Percentiles rank a stretch among this genome's conserved stretches.
Conservation (phyloP, 2,888 invertebrate species). For the Pyrocoelia pectoralis region DNA sequence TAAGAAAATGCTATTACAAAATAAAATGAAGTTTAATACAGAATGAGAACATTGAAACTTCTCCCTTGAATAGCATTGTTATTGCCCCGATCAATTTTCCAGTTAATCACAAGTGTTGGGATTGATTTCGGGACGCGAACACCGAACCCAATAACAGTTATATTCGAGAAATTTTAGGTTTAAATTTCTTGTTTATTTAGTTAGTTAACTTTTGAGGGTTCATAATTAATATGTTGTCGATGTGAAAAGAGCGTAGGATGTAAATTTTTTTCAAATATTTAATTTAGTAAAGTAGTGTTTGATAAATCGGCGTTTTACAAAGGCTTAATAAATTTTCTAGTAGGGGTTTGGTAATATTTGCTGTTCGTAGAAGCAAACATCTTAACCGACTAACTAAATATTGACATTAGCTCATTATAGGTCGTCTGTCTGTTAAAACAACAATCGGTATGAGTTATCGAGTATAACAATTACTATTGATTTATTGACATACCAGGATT, state of each 20-base stretch:
- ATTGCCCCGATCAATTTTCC: slow-evolving; percentile 42
- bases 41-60: slow-evolving; percentile 18
- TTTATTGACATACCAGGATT: slow-evolving; percentile 42
- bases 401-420: slow-evolving; percentile 46
- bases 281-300: slow-evolving; percentile 8
- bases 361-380: slow-evolving; percentile 40
- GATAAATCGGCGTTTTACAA: slow-evolving; percentile 23
- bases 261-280: slow-evolving; percentile 3
- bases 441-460: slow-evolving; percentile 45
- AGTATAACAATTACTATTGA: slow-evolving; percentile 43
- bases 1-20: slow-evolving; percentile 27
- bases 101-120: slow-evolving; percentile 43
- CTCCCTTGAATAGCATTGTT: slow-evolving; percentile 38
- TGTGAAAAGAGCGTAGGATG: neutral
- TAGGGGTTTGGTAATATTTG: slow-evolving; percentile 34
- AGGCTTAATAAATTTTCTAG: slow-evolving; percentile 22
- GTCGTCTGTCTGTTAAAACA: slow-evolving; percentile 46
- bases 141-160: slow-evolving; percentile 42
- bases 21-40: slow-evolving; percentile 21
- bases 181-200: slow-evolving; percentile 41
- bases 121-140: slow-evolving; percentile 42
- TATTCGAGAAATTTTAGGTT: slow-evolving; percentile 39
- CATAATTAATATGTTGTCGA: neutral
- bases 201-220: slow-evolving; percentile 36
- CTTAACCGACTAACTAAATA: slow-evolving; percentile 46